Percentiles rank a stretch among this genome's conserved stretches.
These are phyloP conservation scores for Julus scanicus DNA, from an alignment of 2,888 invertebrate species.

Conservation along the genomic window DNA sequence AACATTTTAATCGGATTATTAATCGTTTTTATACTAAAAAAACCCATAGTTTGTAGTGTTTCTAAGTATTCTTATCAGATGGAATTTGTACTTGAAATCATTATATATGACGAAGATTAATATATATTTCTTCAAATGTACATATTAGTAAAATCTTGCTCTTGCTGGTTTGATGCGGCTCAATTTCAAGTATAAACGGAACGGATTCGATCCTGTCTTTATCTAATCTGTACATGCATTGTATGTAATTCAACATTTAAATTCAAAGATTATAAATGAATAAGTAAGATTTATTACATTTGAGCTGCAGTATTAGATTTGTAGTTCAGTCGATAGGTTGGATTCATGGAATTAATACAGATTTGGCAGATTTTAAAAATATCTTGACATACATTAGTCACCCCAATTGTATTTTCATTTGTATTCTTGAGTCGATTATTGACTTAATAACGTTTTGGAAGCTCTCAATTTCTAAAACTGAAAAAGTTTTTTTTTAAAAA, in stretches of 20 bases:
- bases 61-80: not conserved
- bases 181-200: not conserved
- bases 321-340: too few relatives aligned
- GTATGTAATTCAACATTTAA: slow-evolving; percentile 29
- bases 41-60: not conserved
- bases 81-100: slow-evolving; percentile 7
- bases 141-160: not conserved
- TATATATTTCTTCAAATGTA: not conserved
- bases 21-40: not conserved
- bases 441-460: too few relatives aligned
- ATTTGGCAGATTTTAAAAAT: too few relatives aligned
- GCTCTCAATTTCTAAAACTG: too few relatives aligned
- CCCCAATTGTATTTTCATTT: too few relatives aligned
- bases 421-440: too few relatives aligned
- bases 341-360: too few relatives aligned
- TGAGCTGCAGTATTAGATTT: not conserved
- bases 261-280: not conserved
- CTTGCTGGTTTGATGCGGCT: not conserved
- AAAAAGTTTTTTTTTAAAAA: too few relatives aligned
- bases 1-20: not conserved
- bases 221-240: not conserved
- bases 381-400: too few relatives aligned
- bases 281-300: not conserved
- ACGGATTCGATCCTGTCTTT: not conserved
- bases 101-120: not conserved